A percentile compares a stretch with the other conserved stretches of the same genome.
Evolutionary conservation across 2,113 vertebrate genomes (phyloP).

Genomic region (Megaleporinus macrocephalus): DNA sequence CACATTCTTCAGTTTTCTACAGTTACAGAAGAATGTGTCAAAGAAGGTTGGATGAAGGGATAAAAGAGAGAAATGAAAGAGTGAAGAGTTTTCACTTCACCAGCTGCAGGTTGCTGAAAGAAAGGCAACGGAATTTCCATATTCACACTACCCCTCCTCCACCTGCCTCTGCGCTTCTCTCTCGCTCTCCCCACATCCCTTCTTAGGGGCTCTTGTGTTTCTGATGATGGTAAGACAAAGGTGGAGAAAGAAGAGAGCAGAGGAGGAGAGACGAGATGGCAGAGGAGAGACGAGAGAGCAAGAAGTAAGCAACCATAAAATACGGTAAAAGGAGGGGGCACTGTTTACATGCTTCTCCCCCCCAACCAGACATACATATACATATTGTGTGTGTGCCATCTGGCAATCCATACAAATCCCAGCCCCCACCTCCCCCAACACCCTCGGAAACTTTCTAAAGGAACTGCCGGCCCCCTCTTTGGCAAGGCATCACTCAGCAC

Average conservation of each 20-base stretch:
- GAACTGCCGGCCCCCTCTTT: slow-evolving; percentile 17
- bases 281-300: not conserved
- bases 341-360: slow-evolving; percentile 45
- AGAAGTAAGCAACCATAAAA: not conserved
- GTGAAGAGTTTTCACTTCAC: not conserved
- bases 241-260: too few relatives aligned
- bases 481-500: slow-evolving; percentile 29
- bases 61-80: slow-evolving; percentile 9
- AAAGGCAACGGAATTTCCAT: not conserved
- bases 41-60: not conserved
- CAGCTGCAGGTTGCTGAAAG: not conserved
- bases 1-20: not conserved
- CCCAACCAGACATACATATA: not conserved
- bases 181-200: not conserved
- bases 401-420: slow-evolving; percentile 61
- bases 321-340: not conserved
- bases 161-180: not conserved
- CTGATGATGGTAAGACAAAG: not conserved
- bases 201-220: slow-evolving; percentile 66
- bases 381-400: slow-evolving; percentile 74
- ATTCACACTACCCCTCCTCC: not conserved
- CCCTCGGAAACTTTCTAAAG: slow-evolving; percentile 21
- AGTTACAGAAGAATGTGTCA: not conserved
- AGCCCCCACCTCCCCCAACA: not conserved
- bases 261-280: not conserved